Evolutionary conservation across 2,797 vertebrate species (phyloP).

Genomic region (Haliaeetus albicilla): DNA sequence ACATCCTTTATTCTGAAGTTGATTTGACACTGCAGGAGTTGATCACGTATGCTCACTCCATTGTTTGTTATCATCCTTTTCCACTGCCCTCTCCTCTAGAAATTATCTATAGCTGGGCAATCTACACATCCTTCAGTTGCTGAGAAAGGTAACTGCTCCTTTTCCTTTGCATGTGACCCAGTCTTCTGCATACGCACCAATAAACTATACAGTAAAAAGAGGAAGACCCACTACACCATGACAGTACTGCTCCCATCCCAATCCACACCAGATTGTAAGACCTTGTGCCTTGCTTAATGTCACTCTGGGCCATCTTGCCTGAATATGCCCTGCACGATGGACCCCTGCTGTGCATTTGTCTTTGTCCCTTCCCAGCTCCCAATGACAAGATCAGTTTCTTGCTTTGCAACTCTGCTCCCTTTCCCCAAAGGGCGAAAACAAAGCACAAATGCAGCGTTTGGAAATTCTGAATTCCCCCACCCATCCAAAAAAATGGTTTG

Average conservation of each 20-base stretch:
- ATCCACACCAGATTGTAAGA: background rate
- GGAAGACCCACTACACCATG: background rate
- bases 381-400: background rate
- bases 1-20: background rate
- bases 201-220: background rate
- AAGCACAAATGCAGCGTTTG: background rate
- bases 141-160: background rate
- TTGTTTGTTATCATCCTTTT: background rate
- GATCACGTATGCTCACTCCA: accelerated
- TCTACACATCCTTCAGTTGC: background rate
- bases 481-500: background rate
- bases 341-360: background rate
- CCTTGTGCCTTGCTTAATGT: background rate
- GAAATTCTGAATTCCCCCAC: background rate
- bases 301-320: background rate
- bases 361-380: background rate
- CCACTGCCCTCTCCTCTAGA: background rate
- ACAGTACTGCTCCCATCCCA: background rate
- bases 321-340: accelerated
- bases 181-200: background rate
- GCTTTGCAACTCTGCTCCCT: background rate
- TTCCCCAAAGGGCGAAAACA: background rate
- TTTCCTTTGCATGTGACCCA: background rate
- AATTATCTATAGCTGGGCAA: background rate
- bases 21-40: background rate